A percentile compares a stretch with the other conserved stretches of the same genome.
These are phyloP conservation scores for Aphelocoma californica DNA, from an alignment of 2,797 vertebrate genomes.

Conservation along the genomic window DNA sequence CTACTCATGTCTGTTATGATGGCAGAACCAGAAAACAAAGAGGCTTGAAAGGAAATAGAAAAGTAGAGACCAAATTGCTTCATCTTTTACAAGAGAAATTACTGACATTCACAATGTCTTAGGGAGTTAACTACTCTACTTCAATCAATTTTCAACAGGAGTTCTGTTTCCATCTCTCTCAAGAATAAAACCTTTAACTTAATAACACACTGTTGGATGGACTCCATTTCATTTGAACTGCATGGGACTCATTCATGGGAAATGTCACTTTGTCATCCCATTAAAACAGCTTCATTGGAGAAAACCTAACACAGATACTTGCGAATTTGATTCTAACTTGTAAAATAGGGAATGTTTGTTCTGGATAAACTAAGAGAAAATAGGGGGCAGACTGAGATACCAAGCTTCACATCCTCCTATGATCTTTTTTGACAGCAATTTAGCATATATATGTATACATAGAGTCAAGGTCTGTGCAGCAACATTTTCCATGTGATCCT, in stretches of 20 bases:
- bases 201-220: neutral
- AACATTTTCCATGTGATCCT: neutral
- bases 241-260: neutral
- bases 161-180: neutral
- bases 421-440: neutral
- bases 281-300: neutral
- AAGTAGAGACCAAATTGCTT: neutral
- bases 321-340: neutral
- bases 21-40: neutral
- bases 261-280: neutral
- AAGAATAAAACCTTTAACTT: conserved; percentile 13
- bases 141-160: neutral
- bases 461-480: neutral
- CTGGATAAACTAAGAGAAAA: neutral
- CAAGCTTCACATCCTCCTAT: neutral
- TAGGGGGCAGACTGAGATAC: neutral
- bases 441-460: neutral
- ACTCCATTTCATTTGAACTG: neutral
- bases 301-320: neutral
- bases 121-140: neutral
- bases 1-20: neutral
- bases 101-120: neutral
- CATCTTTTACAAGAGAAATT: conserved; percentile 18
- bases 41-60: neutral
- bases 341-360: neutral